Evolutionary conservation across 2,888 invertebrate genomes (phyloP).

Genomic region (Pheosia tremula): DNA sequence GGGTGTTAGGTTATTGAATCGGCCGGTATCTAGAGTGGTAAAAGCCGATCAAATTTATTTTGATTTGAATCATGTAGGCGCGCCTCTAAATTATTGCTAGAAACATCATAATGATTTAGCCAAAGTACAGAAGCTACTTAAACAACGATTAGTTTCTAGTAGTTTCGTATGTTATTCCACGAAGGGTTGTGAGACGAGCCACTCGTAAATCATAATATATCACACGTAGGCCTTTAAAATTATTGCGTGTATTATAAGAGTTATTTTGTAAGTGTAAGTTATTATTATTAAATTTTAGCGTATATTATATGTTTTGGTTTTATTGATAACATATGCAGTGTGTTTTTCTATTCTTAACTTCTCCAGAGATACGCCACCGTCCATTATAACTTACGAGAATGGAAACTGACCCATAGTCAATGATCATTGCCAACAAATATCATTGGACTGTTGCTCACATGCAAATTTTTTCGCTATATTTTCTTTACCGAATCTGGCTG

Average conservation of each 20-base stretch:
- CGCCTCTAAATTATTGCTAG: neutral
- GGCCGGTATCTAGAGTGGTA: too few relatives aligned
- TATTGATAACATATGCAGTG: constrained; percentile 2
- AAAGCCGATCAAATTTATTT: neutral
- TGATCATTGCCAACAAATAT: neutral
- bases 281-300: constrained; percentile 28
- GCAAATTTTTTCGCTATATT: too few relatives aligned
- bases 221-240: constrained; percentile 17
- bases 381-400: neutral
- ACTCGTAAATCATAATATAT: constrained; percentile 12
- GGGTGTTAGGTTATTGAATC: too few relatives aligned
- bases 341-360: neutral
- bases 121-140: constrained; percentile 1
- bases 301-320: constrained; percentile 18
- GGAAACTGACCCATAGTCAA: neutral
- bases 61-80: neutral
- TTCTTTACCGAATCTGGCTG: too few relatives aligned
- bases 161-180: constrained; percentile 1
- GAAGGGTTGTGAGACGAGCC: constrained; percentile 19
- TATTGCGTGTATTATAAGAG: constrained; percentile 28
- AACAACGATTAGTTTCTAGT: neutral
- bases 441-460: neutral
- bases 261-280: constrained; percentile 20
- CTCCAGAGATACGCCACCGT: neutral
- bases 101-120: neutral